Evolutionary conservation across 2,113 vertebrate genomes (phyloP).

Genomic region (Syngnathus scovelli): DNA sequence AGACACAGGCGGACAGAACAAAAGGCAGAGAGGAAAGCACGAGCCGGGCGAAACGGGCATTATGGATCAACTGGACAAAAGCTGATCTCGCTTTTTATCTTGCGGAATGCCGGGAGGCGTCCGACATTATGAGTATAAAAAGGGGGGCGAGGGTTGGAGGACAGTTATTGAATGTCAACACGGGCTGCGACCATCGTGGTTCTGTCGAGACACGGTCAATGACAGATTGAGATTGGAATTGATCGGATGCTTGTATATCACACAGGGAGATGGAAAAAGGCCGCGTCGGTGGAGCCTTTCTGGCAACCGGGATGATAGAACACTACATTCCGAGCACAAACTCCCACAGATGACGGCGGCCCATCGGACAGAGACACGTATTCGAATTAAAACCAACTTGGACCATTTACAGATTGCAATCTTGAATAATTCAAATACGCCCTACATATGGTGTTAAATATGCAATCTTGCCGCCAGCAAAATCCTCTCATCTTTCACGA

Average conservation of each 20-base stretch:
- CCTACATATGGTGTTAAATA: constrained; percentile 64
- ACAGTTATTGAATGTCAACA: constrained; percentile 62
- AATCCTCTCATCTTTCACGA: constrained; percentile 47
- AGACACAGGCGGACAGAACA: constrained; percentile 10
- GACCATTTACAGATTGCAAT: constrained; percentile 58
- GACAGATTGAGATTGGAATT: constrained; percentile 68
- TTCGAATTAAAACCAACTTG: constrained; percentile 56
- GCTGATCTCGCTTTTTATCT: constrained; percentile 65
- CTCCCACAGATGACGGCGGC: constrained; percentile 15
- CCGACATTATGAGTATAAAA: constrained; percentile 16
- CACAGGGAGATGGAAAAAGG: constrained; percentile 22
- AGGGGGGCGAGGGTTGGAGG: constrained; percentile 31
- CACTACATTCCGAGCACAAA: background rate
- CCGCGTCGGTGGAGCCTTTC: background rate
- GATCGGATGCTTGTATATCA: constrained; percentile 63
- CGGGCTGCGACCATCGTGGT: constrained; percentile 54
- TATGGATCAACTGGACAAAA: constrained; percentile 60
- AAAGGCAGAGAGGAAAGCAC: constrained; percentile 10
- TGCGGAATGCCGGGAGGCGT: constrained; percentile 53
- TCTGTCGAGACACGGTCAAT: constrained; percentile 55
- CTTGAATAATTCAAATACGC: constrained; percentile 61
- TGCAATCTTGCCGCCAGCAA: constrained; percentile 48
- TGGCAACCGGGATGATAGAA: constrained; percentile 15
- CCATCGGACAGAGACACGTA: constrained; percentile 30
- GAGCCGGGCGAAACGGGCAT: constrained; percentile 53